Evolutionary conservation across 2,888 invertebrate genomes (phyloP).

Genomic region (Sycophila texana): DNA sequence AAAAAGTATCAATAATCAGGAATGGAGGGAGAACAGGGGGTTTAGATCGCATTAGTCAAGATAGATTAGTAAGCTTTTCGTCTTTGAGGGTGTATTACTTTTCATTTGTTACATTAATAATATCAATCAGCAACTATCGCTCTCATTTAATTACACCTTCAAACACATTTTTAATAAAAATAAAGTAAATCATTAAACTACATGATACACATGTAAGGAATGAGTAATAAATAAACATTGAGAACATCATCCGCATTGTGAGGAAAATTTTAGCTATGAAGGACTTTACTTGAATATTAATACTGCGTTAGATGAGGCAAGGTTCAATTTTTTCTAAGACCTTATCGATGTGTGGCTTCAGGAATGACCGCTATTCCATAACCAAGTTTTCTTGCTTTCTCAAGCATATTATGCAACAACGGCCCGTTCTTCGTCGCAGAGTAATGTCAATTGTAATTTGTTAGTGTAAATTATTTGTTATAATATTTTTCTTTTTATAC

Average conservation of each 20-base stretch:
- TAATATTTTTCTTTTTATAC: constrained; percentile 16
- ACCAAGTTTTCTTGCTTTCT: constrained; percentile 59
- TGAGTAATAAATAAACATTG: constrained; percentile 47
- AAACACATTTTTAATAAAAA: constrained; percentile 21
- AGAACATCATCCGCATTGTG: constrained; percentile 29
- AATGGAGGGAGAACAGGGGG: constrained; percentile 59
- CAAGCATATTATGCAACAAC: constrained; percentile 43
- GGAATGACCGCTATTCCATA: constrained; percentile 70
- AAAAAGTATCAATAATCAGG: constrained; percentile 23
- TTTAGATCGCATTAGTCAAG: too few relatives aligned
- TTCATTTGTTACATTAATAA: too few relatives aligned
- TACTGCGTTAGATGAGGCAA: constrained; percentile 30
- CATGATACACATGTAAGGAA: constrained; percentile 12
- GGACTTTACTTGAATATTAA: constrained; percentile 36
- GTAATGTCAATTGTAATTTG: constrained; percentile 42
- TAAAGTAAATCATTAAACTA: constrained; percentile 1
- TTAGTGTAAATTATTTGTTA: constrained; percentile 44
- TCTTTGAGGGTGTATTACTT: constrained; percentile 50
- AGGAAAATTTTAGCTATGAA: constrained; percentile 31
- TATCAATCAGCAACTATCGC: not conserved
- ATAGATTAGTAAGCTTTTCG: too few relatives aligned
- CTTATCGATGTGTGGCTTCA: constrained; percentile 63
- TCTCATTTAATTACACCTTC: constrained; percentile 18
- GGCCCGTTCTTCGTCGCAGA: constrained; percentile 10
- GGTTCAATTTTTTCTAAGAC: constrained; percentile 49